Percentiles rank a stretch among this genome's conserved stretches.
Evolutionary conservation across 2,113 vertebrate species (phyloP).

Genomic region (Entomyzon cyanotis): DNA sequence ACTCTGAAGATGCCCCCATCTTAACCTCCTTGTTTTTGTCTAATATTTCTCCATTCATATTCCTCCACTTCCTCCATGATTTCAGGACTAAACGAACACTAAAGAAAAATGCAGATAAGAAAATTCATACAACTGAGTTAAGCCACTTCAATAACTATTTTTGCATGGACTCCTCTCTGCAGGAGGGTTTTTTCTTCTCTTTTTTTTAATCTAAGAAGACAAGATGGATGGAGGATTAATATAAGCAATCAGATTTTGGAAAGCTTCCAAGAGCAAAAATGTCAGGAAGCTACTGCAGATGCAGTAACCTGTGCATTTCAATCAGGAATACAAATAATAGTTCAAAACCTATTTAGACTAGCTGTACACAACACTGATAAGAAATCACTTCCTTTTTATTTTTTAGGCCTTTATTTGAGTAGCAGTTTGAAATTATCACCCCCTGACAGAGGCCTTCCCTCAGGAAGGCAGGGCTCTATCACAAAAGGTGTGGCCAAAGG

Average conservation of each 20-base stretch:
- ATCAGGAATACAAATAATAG: not conserved
- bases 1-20: not conserved
- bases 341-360: not conserved
- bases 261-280: not conserved
- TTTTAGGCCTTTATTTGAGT: not conserved
- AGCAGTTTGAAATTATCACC: not conserved
- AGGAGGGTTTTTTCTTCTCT: not conserved
- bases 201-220: not conserved
- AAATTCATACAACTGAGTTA: not conserved
- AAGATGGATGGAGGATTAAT: not conserved
- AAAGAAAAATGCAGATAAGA: not conserved
- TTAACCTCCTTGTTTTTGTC: not conserved
- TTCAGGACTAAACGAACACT: not conserved
- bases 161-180: not conserved
- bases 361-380: not conserved
- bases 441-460: not conserved
- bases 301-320: not conserved
- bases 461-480: not conserved
- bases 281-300: not conserved
- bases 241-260: constrained; percentile 31
- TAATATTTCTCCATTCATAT: not conserved
- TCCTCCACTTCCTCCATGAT: not conserved
- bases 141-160: not conserved
- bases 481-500: not conserved
- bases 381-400: not conserved